phyloP scores from a whole-genome alignment of 35 echinoderm and acorn worm genomes.

The Holothuria glaberrima region DNA sequence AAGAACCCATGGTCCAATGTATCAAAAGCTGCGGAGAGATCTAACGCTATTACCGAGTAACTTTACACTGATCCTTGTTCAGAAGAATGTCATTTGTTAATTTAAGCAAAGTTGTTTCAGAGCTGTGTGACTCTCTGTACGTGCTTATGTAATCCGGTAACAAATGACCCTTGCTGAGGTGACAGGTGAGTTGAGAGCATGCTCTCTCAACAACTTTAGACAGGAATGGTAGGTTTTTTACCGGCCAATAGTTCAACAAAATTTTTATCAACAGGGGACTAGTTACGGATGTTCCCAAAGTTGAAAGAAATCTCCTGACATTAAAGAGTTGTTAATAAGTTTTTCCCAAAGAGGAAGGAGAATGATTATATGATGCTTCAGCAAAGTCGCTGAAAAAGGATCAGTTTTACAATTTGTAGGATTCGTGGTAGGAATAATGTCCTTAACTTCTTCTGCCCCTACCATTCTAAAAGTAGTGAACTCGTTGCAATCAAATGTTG shows the following conservation, averaged over 20 bases:
- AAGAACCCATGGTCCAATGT: not conserved
- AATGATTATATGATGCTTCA: not conserved
- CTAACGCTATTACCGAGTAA: not conserved
- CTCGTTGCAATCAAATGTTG: not conserved
- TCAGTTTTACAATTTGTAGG: not conserved
- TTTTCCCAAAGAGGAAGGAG: slow-evolving; percentile 12
- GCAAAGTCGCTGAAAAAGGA: not conserved
- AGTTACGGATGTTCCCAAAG: not conserved
- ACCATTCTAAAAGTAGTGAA: not conserved
- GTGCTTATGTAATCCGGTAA: not conserved
- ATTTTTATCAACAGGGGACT: not conserved
- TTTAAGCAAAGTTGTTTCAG: slow-evolving; percentile 17
- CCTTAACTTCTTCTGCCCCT: not conserved
- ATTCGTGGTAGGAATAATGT: not conserved
- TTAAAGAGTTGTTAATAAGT: not conserved
- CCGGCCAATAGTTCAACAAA: too few relatives aligned
- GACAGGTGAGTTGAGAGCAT: not conserved
- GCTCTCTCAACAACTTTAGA: slow-evolving; percentile 17
- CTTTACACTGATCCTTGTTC: not conserved
- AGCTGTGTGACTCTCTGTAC: not conserved
- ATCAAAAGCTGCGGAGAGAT: too few relatives aligned
- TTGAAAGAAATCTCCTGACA: not conserved
- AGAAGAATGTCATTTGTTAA: not conserved
- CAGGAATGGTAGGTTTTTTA: too few relatives aligned
- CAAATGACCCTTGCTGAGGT: not conserved